Conservation (phyloP, 1,140 invertebrate genomes). For the Drosophila sechellia region DNA sequence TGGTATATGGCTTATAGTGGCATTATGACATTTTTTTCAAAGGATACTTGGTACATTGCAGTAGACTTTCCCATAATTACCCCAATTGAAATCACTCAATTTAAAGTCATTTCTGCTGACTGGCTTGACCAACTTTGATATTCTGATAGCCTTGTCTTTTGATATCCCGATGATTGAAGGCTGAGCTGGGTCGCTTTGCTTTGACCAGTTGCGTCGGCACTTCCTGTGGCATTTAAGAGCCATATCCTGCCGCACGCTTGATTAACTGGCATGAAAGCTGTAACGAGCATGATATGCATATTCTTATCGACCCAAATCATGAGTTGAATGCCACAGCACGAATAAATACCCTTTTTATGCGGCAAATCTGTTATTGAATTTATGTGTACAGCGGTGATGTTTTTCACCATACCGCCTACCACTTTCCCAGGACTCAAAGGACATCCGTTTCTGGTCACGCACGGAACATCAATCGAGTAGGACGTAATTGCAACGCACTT, state of each 20-base stretch:
- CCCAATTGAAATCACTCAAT: neutral
- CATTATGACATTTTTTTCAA: neutral
- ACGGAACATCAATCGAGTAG: slow-evolving; percentile 45
- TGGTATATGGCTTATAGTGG: too few relatives aligned
- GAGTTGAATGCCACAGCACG: slow-evolving; percentile 31
- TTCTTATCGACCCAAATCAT: slow-evolving; percentile 52
- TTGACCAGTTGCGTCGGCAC: slow-evolving; percentile 52
- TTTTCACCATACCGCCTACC: slow-evolving; percentile 4
- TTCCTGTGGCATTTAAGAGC: slow-evolving; percentile 66
- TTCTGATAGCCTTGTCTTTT: slow-evolving; percentile 16
- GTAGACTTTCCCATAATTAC: neutral
- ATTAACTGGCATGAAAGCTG: slow-evolving; percentile 49
- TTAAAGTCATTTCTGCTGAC: slow-evolving; percentile 13
- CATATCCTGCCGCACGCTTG: slow-evolving; percentile 58
- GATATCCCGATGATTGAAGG: slow-evolving; percentile 9
- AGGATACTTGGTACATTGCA: neutral
- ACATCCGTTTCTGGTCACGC: slow-evolving; percentile 57
- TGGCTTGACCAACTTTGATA: slow-evolving; percentile 16
- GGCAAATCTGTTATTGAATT: slow-evolving; percentile 59
- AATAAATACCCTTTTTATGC: slow-evolving; percentile 53
- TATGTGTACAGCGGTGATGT: slow-evolving; percentile 17
- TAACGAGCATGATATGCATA: slow-evolving; percentile 54
- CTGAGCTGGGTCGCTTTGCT: slow-evolving; percentile 28
- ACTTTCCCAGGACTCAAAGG: slow-evolving; percentile 32
- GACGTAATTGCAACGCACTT: slow-evolving; percentile 64